Evolutionary conservation across 2,888 invertebrate species (phyloP), one percentile per base, ranked within the genome.

Genomic region (Mantis religiosa): DNA sequence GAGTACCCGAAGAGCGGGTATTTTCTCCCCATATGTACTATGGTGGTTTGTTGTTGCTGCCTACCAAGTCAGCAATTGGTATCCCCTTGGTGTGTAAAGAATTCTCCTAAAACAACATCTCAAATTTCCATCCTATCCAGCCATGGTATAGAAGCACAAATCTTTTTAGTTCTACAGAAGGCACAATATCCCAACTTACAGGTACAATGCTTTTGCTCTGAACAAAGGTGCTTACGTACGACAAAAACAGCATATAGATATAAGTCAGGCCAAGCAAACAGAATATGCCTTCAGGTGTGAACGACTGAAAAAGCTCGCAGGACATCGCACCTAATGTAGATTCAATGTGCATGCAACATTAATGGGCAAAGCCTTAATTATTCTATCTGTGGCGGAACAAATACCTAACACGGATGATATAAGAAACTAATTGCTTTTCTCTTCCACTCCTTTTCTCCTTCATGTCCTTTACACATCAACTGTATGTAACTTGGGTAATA

Each of bases 341-440:
- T 71, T 71, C 54, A 71, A 71, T 71, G 54, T 71, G 54, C 54
- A 71, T 71, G 54, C 54, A 71, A 20, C 54, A 71, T 71, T 71
- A 71, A 71, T 71, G 54, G 54, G 54, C 85, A n/a, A 47, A 85
- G 47, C 47, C 30, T 85, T 85, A 85, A 85, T 85, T 85, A 85
- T 85, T 85, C 85, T 30, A 84, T 85, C 41, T 47, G 28, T 85
- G 85, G 85, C 85, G 85, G 85, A 85, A 85, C 85, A 85, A 85
- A 85, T 85, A 84, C 85, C 47, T 85, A 85, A 85, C 54, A 71
- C 25, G 54, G 54, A 71, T 85, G 85, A 25, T 47, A 47, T 85
- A 85, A 85, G 47, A 85, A 85, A 47, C 85, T 85, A 85, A 85
- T 85, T 85, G 47, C 47, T 27, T 30, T 47, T 71, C 54, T 71